Conservation (phyloP, 2,797 vertebrate species). For the Spinus olivaceus region DNA sequence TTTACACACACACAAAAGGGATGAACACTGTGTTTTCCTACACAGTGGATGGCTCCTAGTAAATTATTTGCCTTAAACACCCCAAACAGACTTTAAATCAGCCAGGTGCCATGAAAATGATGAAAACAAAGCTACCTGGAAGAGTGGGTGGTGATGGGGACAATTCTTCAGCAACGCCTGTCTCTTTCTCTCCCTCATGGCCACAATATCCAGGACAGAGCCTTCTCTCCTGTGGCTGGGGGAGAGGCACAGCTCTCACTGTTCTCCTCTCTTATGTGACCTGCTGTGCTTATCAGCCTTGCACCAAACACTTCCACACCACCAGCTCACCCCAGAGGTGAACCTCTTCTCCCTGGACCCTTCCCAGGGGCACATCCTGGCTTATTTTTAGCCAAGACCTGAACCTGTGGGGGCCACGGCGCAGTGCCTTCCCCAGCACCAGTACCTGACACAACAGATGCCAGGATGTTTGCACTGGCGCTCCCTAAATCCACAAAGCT, state of each 20-base stretch:
- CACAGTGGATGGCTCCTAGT: neutral
- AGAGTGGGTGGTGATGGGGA: neutral
- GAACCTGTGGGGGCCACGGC: accelerated
- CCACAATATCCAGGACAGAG: accelerated
- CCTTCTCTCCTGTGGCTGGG: accelerated
- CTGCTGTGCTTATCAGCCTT: neutral
- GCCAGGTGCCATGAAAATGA: neutral
- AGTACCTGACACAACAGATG: neutral
- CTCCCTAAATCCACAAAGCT: neutral
- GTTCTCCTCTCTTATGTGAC: accelerated
- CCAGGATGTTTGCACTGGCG: neutral
- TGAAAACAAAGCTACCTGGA: neutral
- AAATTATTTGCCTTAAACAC: neutral
- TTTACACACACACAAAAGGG: neutral
- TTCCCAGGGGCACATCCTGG: accelerated
- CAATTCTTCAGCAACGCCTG: accelerated
- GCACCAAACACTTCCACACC: neutral
- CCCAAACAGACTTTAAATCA: neutral
- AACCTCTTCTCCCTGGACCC: neutral
- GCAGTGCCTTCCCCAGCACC: neutral
- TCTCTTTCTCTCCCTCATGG: too few relatives aligned
- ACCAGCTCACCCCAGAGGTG: neutral
- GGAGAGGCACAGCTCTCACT: accelerated
- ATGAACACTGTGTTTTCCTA: neutral
- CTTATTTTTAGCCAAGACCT: neutral